Base-by-base conservation (phyloP, 2,888 invertebrate genomes). In the Spilarctia lutea region DNA sequence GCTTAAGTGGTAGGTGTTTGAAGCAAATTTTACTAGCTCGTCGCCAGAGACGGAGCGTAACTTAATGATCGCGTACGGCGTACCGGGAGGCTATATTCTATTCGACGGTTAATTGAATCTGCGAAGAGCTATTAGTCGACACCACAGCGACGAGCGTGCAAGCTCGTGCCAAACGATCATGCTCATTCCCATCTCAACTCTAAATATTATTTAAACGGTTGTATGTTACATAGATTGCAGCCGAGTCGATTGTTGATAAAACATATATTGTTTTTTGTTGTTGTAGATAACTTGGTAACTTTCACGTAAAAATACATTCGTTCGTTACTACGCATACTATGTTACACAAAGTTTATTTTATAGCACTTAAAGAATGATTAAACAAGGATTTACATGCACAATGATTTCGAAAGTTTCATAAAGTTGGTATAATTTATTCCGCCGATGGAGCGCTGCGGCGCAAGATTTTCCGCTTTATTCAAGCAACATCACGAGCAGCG, bases 71-170 rank as follows among this genome's bases (percentile, higher is more conserved):
- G 91, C 91, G 90, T 91, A 91, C 90, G 91, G 91, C 91, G 91
- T 91, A 89, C 90, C 85, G 91, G 91, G 92, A 92, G 92, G 91
- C 90, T 93, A 92, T 92, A 91, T 91, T 93, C 94, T 93, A 93
- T 95, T 93, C 91, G 92, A 90, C 88, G 89, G 91, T 91, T 94
- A 94, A 95, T 95, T 94, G 93, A 95, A 95, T 94, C 92, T 94
- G 93, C 89, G 92, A 93, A 92, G 93, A 94, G 93, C 94, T 94
- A 94, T 95, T 94, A 95, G 94, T 91, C 89, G 91, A 91, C 93
- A 94, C 94, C 92, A 89, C 93, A 91, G 91, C 89, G 87, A 86
- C 87, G 88, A 87, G 88, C 85, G 87, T 87, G 88, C 88, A 86
- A 88, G 88, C 88, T 89, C 91, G 90, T 91, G 91, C 91, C 92